Percentiles rank a stretch among this genome's conserved stretches.
Evolutionary conservation across 2,113 vertebrate genomes (phyloP).

Genomic region (Atractosteus spatula): DNA sequence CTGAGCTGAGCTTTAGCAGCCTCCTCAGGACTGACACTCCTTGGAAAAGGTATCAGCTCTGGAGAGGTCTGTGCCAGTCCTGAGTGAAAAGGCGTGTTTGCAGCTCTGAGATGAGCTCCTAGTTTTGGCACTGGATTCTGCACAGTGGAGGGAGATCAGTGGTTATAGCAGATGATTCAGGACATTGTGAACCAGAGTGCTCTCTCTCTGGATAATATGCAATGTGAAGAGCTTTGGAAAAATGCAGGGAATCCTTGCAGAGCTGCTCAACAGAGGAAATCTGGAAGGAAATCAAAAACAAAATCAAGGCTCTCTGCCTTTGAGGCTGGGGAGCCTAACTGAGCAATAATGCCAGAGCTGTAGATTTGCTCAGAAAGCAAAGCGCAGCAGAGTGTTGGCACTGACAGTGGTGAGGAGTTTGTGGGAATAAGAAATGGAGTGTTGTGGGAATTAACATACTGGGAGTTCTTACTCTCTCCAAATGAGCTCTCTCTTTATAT

Average conservation of each 20-base stretch:
- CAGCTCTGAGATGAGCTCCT: too few species aligned
- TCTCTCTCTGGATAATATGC: conserved; percentile 11
- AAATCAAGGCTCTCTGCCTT: background rate
- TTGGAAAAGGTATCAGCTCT: background rate
- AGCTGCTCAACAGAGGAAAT: conserved; percentile 20
- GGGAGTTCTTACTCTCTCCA: background rate
- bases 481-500: background rate
- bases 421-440: background rate
- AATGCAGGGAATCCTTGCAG: conserved; percentile 25
- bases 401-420: conserved; percentile 1
- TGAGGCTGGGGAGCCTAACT: background rate
- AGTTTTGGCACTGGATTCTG: conserved; percentile 9
- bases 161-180: conserved; percentile 24
- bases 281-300: conserved; percentile 20
- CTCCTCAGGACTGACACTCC: background rate
- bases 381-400: conserved; percentile 1
- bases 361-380: conserved; percentile 6
- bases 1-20: too few species aligned
- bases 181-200: conserved; percentile 19
- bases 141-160: conserved; percentile 15
- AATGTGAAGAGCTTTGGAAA: background rate
- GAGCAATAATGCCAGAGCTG: conserved; percentile 7
- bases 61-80: background rate
- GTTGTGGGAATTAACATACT: background rate
- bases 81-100: background rate